These are phyloP conservation scores for Sphaerophoria taeniata DNA, from an alignment of 2,888 invertebrate genomes.

Conservation along the genomic window DNA sequence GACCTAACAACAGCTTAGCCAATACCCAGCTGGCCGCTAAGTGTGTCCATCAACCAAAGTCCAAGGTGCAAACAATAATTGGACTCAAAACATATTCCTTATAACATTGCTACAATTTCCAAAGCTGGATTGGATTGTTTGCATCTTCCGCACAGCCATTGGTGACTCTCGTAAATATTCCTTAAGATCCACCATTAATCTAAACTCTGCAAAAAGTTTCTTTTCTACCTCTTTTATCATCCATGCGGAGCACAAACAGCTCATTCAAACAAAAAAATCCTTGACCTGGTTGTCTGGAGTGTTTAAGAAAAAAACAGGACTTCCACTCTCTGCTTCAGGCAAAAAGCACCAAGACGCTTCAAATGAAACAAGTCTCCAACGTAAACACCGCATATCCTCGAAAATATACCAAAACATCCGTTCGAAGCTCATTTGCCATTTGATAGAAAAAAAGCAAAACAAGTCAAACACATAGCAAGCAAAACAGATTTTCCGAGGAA, in stretches of 20 bases:
- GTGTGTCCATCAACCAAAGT: no score
- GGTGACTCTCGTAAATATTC: slow-evolving; percentile 38
- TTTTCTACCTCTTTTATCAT: slow-evolving; percentile 11
- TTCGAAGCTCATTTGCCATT: slow-evolving; percentile 50
- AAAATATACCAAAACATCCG: slow-evolving; percentile 65
- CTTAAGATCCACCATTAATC: slow-evolving; percentile 33
- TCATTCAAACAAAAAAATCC: slow-evolving; percentile 52
- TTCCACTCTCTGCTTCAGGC: neutral
- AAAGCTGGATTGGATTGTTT: neutral
- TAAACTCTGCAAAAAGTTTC: neutral
- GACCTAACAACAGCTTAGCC: no score
- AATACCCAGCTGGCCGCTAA: no score
- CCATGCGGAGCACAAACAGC: slow-evolving; percentile 42
- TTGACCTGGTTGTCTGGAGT: slow-evolving; percentile 42
- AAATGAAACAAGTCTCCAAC: slow-evolving; percentile 36
- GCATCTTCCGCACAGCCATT: neutral
- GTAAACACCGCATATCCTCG: slow-evolving; percentile 45
- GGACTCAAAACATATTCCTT: no score
- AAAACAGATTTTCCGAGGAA: slow-evolving; percentile 35
- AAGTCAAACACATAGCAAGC: slow-evolving; percentile 27
- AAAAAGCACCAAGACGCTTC: neutral
- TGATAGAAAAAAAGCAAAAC: slow-evolving; percentile 10
- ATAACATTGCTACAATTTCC: no score
- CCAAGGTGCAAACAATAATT: no score
- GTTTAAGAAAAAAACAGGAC: slow-evolving; percentile 4